These are phyloP conservation scores for Phoebastria nigripes DNA, from an alignment of 2,797 vertebrate genomes.

Conservation along the genomic window DNA sequence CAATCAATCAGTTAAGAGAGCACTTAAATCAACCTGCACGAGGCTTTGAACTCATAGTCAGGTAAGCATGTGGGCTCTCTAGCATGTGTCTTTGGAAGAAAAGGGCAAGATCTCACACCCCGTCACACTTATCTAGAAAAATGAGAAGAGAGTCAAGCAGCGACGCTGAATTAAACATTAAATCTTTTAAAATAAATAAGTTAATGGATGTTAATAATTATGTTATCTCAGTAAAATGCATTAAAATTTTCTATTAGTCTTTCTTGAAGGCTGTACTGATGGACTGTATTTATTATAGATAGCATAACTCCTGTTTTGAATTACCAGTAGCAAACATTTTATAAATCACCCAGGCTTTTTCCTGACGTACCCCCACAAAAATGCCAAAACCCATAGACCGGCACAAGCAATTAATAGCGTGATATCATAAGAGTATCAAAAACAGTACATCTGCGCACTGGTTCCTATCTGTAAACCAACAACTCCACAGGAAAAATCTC, in stretches of 20 bases:
- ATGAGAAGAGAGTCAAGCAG: background rate
- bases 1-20: slow-evolving; percentile 49
- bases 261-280: slow-evolving; percentile 7
- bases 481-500: slow-evolving; percentile 49
- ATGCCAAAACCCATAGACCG: slow-evolving; percentile 5
- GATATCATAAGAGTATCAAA: slow-evolving; percentile 44
- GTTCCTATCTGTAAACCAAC: slow-evolving; percentile 51
- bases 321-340: slow-evolving; percentile 17
- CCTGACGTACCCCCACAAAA: background rate
- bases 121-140: slow-evolving; percentile 40
- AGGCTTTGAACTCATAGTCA: slow-evolving; percentile 52
- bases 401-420: slow-evolving; percentile 58
- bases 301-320: slow-evolving; percentile 23
- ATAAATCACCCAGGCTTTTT: background rate
- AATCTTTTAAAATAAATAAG: slow-evolving; percentile 28
- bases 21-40: slow-evolving; percentile 20
- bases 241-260: slow-evolving; percentile 14
- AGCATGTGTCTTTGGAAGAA: slow-evolving; percentile 19
- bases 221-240: slow-evolving; percentile 37
- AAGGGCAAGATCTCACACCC: slow-evolving; percentile 28
- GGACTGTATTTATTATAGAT: slow-evolving; percentile 9
- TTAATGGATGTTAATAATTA: slow-evolving; percentile 53
- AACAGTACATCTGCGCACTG: slow-evolving; percentile 5
- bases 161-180: background rate
- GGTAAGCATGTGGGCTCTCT: background rate